Evolutionary conservation across 2,797 vertebrate species (phyloP).

Genomic region (Decapterus maruadsi): DNA sequence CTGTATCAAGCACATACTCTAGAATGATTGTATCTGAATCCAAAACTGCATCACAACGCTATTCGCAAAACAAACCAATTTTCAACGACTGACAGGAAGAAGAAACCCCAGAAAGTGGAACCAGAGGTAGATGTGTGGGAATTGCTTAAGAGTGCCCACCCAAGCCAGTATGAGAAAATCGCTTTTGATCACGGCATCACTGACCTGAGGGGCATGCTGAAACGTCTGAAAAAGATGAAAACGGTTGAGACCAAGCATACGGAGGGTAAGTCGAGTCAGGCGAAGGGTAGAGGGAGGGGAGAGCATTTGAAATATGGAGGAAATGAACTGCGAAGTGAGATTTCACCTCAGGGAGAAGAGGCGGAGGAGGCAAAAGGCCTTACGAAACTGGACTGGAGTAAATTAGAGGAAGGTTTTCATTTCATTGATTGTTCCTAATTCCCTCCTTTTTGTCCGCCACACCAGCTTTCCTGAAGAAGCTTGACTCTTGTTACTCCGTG

Average conservation of each 20-base stretch:
- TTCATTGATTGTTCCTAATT: slow-evolving; percentile 17
- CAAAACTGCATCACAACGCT: background rate
- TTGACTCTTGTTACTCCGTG: slow-evolving; percentile 91
- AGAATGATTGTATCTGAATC: background rate
- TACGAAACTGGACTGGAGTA: background rate
- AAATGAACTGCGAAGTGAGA: slow-evolving; percentile 19
- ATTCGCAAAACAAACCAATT: slow-evolving; percentile 1
- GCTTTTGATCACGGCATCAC: slow-evolving; percentile 94
- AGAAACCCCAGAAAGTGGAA: slow-evolving; percentile 74
- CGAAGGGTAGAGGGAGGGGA: background rate
- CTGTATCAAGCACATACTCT: background rate
- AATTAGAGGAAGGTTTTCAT: background rate
- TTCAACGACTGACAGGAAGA: slow-evolving; percentile 72
- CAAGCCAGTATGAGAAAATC: slow-evolving; percentile 94
- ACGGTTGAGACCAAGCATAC: slow-evolving; percentile 85
- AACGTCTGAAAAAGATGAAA: slow-evolving; percentile 92
- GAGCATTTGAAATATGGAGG: slow-evolving; percentile 4
- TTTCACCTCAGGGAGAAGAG: slow-evolving; percentile 7
- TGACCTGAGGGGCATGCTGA: slow-evolving; percentile 94
- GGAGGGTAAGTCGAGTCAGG: slow-evolving; percentile 80
- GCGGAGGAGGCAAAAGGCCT: background rate
- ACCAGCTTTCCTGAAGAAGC: slow-evolving; percentile 89
- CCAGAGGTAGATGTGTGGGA: slow-evolving; percentile 90
- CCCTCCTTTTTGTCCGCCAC: background rate
- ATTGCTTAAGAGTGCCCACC: slow-evolving; percentile 91